A percentile compares a stretch with the other conserved stretches of the same genome.
phyloP scores from a whole-genome alignment of 2,888 invertebrate species.

The Chloromyia formosa region DNA sequence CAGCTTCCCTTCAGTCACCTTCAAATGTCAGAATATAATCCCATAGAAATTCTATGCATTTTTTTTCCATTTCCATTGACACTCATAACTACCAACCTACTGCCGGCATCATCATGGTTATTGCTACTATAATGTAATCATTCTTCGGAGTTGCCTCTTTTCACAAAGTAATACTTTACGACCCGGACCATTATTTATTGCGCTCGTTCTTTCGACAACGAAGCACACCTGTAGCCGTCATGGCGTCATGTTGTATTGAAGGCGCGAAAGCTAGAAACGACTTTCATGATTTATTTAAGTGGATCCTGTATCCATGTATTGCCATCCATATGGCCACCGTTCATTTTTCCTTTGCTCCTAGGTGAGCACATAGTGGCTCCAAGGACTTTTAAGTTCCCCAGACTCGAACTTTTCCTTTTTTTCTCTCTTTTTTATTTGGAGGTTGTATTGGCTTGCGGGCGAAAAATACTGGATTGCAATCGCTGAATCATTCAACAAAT shows the following conservation, averaged over 20 bases:
- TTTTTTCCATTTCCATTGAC: slow-evolving; percentile 14
- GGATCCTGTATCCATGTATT: background rate
- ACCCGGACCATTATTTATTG: slow-evolving; percentile 17
- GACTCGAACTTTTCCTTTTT: no score
- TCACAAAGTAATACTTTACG: slow-evolving; percentile 23
- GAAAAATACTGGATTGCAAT: slow-evolving; percentile 14
- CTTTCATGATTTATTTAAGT: slow-evolving; percentile 35
- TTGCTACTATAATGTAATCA: slow-evolving; percentile 19
- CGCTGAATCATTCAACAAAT: slow-evolving; percentile 26
- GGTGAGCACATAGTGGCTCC: no score
- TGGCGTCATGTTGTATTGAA: background rate
- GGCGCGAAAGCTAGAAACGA: slow-evolving; percentile 32
- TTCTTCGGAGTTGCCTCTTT: slow-evolving; percentile 8
- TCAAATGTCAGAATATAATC: background rate
- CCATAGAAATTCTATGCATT: background rate
- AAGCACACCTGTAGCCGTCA: slow-evolving; percentile 27
- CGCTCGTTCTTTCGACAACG: background rate
- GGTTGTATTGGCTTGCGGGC: no score
- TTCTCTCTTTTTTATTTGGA: no score
- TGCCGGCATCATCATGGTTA: no score
- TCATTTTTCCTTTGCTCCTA: no score
- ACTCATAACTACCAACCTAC: background rate
- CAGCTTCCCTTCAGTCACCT: slow-evolving; percentile 1
- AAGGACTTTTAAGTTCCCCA: no score
- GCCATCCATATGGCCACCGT: no score